Percentiles rank a stretch among this genome's conserved stretches.
These are phyloP conservation scores for Lasioglossum baleicum DNA, from an alignment of 1,140 invertebrate genomes.

Conservation along the genomic window DNA sequence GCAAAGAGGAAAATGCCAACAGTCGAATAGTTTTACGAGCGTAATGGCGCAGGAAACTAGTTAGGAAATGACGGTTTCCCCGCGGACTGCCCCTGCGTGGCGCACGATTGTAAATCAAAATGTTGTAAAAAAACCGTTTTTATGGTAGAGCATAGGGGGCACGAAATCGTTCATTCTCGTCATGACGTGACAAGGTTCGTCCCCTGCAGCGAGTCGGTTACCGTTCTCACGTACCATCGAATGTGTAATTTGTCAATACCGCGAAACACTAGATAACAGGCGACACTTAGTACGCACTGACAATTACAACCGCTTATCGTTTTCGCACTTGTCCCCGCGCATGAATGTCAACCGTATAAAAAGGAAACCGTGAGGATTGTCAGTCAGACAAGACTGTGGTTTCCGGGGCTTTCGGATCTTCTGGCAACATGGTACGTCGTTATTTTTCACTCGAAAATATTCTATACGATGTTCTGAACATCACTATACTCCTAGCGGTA, in stretches of 20 bases:
- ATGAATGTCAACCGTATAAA: slow-evolving; percentile 39
- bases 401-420: background rate
- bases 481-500: too few relatives aligned
- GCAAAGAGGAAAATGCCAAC: too few relatives aligned
- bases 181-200: background rate
- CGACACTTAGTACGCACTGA: background rate
- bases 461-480: too few relatives aligned
- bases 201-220: background rate
- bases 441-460: background rate
- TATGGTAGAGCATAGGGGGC: slow-evolving; percentile 4
- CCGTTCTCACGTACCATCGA: background rate
- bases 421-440: slow-evolving; percentile 5
- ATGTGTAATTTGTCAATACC: slow-evolving; percentile 34
- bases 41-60: background rate
- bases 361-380: background rate
- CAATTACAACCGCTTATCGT: slow-evolving; percentile 1
- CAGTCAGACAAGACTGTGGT: background rate
- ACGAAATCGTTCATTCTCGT: background rate
- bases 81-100: background rate
- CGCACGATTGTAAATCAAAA: slow-evolving; percentile 47
- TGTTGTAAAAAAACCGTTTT: slow-evolving; percentile 50
- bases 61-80: background rate
- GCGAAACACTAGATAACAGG: slow-evolving; percentile 6
- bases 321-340: background rate
- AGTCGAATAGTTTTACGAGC: background rate